A percentile compares a stretch with the other conserved stretches of the same genome.
These are phyloP conservation scores for Macaca nemestrina DNA, from an alignment of 2,113 vertebrate genomes.

Conservation along the genomic window DNA sequence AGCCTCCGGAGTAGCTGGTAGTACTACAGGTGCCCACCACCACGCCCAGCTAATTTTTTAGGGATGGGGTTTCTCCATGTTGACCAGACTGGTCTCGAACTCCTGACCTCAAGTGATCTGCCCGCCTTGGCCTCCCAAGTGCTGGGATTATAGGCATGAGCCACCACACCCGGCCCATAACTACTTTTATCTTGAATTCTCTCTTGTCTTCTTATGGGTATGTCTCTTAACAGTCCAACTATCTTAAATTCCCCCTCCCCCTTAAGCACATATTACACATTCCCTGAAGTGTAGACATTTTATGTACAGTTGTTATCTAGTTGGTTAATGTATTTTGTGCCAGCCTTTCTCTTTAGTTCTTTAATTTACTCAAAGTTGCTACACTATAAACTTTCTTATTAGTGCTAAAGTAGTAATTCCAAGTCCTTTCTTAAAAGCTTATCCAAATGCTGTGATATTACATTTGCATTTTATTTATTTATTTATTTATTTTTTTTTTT, in stretches of 20 bases:
- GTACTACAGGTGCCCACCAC: too few relatives aligned
- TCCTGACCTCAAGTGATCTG: too few relatives aligned
- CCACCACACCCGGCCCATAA: too few relatives aligned
- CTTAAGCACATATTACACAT: neutral
- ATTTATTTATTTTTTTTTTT: too few relatives aligned
- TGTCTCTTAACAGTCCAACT: neutral
- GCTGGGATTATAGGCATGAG: too few relatives aligned
- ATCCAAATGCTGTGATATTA: neutral
- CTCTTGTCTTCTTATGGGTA: neutral
- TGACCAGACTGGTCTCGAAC: too few relatives aligned
- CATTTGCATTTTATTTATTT: constrained; percentile 18
- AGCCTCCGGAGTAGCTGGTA: too few relatives aligned
- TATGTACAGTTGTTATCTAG: neutral
- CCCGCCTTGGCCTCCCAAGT: too few relatives aligned
- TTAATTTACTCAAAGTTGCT: neutral
- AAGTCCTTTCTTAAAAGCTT: neutral
- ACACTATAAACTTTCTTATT: neutral
- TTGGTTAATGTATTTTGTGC: constrained; percentile 11
- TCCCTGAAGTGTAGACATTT: neutral
- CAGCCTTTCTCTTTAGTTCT: neutral
- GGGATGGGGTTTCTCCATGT: too few relatives aligned
- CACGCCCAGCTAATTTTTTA: too few relatives aligned
- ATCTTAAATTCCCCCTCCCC: neutral
- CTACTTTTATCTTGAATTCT: neutral
- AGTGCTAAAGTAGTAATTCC: neutral